Evolutionary conservation across 2,797 vertebrate genomes (phyloP).

Genomic region (Pseudotriccus pelzelni): DNA sequence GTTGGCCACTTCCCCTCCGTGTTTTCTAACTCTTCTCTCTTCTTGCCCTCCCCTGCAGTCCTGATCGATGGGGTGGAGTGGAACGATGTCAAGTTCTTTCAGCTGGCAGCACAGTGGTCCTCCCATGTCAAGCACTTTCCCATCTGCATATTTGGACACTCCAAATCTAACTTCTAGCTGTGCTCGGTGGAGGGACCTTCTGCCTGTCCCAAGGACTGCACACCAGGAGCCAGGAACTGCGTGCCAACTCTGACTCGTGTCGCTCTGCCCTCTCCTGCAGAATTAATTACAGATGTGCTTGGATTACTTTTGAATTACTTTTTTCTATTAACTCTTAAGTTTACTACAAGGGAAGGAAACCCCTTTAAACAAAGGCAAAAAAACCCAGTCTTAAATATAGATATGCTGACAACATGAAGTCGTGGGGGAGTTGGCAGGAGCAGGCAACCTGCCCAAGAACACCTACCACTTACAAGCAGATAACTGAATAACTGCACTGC

Average conservation of each 20-base stretch:
- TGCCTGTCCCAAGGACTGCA: constrained; percentile 11
- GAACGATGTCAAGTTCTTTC: constrained; percentile 99
- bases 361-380: constrained; percentile 66
- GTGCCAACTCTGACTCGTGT: constrained; percentile 63
- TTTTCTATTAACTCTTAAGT: constrained; percentile 73
- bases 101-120: constrained; percentile 98
- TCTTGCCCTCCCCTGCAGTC: constrained; percentile 76
- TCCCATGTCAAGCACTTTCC: constrained; percentile 98
- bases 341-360: constrained; percentile 72
- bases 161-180: constrained; percentile 87
- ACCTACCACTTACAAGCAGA: constrained; percentile 42
- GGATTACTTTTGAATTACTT: constrained; percentile 63
- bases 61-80: constrained; percentile 95
- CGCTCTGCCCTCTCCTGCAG: constrained; percentile 49
- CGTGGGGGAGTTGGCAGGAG: constrained; percentile 20
- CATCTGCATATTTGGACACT: constrained; percentile 94
- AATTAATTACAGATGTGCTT: constrained; percentile 66
- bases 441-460: constrained; percentile 55
- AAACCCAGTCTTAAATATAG: constrained; percentile 60
- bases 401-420: constrained; percentile 47
- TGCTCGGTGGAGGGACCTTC: background rate
- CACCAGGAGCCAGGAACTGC: constrained; percentile 61
- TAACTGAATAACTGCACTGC: constrained; percentile 67
- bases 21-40: background rate
- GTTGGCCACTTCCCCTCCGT: background rate